A percentile compares a stretch with the other conserved stretches of the same genome.
phyloP scores from a whole-genome alignment of 2,888 invertebrate genomes.

The Polyommatus icarus region DNA sequence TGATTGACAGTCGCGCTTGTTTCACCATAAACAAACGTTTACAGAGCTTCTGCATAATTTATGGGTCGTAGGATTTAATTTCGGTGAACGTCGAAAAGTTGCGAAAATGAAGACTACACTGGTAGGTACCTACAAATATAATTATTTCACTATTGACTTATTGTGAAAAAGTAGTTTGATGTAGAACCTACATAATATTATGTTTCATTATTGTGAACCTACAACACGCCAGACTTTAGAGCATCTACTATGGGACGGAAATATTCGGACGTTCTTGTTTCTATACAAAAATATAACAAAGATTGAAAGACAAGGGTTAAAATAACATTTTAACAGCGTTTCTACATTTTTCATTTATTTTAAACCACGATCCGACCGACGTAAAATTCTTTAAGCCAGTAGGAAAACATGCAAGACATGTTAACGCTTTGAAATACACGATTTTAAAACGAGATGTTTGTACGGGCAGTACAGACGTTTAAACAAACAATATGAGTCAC shows the following conservation, averaged over 20 bases:
- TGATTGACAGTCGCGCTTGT: constrained; percentile 65
- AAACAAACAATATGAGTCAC: constrained; percentile 24
- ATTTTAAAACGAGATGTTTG: constrained; percentile 24
- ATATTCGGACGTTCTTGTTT: neutral
- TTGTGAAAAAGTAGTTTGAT: neutral
- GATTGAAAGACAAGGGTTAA: neutral
- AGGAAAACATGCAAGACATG: constrained; percentile 23
- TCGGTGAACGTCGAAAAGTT: constrained; percentile 18
- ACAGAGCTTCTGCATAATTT: constrained; percentile 45
- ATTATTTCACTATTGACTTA: neutral
- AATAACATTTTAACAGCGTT: neutral
- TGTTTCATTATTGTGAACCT: no score
- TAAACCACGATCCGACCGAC: constrained; percentile 1
- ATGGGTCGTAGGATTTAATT: constrained; percentile 42
- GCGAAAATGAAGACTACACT: constrained; percentile 6
- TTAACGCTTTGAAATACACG: constrained; percentile 23
- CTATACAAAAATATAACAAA: neutral
- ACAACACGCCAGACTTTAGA: no score
- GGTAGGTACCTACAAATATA: neutral
- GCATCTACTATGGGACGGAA: neutral
- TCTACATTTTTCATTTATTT: constrained; percentile 2
- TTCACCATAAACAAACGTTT: constrained; percentile 60
- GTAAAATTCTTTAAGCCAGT: constrained; percentile 9
- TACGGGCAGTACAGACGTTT: constrained; percentile 1
- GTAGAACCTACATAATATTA: neutral